Conservation (phyloP, 2,888 invertebrate species). For the Zootermopsis nevadensis region DNA sequence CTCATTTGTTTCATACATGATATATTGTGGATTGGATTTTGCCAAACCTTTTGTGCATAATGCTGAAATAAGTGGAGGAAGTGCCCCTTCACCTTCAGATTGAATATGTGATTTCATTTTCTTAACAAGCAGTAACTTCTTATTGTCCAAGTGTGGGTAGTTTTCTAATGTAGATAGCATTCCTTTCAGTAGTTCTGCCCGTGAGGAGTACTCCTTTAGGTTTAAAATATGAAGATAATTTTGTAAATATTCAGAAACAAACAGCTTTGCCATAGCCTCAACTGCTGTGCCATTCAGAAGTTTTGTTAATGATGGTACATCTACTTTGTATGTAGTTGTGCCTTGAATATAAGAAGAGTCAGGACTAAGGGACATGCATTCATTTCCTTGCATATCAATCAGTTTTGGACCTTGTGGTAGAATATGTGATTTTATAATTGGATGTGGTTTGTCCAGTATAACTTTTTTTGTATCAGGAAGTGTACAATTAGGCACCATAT, state of each 20-base stretch:
- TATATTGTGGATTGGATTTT: background rate
- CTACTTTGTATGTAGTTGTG: slow-evolving; percentile 1
- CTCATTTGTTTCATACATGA: background rate
- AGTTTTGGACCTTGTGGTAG: slow-evolving; percentile 13
- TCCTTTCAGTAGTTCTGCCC: slow-evolving; percentile 1
- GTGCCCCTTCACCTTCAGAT: background rate
- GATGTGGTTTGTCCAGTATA: background rate
- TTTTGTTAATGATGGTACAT: slow-evolving; percentile 1
- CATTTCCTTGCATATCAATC: background rate
- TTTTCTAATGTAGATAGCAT: background rate
- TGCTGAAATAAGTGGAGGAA: slow-evolving; percentile 4
- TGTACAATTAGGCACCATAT: background rate
- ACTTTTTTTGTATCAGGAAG: background rate
- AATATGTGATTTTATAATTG: background rate
- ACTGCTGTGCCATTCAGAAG: background rate
- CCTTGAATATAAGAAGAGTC: background rate
- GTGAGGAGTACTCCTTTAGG: background rate
- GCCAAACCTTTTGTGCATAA: background rate
- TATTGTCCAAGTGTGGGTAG: background rate
- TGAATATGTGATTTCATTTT: background rate
- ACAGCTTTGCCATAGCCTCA: background rate
- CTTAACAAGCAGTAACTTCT: background rate
- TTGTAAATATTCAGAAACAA: slow-evolving; percentile 1
- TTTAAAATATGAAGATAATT: slow-evolving; percentile 3
- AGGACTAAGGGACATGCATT: slow-evolving; percentile 1